Base-by-base conservation (phyloP, 2,113 vertebrate species). In the Microcebus tavaratra region DNA sequence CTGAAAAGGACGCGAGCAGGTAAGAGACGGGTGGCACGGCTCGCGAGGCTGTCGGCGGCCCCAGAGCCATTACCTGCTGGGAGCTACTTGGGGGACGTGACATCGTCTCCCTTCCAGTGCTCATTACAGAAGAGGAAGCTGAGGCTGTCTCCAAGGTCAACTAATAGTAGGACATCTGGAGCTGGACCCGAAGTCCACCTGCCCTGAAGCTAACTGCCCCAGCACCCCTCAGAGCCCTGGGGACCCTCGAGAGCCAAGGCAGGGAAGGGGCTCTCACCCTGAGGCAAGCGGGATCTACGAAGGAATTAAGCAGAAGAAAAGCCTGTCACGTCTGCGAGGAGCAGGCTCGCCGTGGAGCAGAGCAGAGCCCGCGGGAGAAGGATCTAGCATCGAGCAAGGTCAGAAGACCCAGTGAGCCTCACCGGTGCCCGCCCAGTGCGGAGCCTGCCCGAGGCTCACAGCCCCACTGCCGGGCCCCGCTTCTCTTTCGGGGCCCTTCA, bases 401-500 rank as follows among this genome's bases (percentile, higher is more conserved):
- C 18, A 81, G 92, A 55, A 94, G 27, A 45, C 6, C 48, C 11
- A 18, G 48, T 2, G 15, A 67, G 36, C 15, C 63, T 59, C 1
- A n/a, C 21, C 50, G n/a, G 4, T 1, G 0, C 12, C 25, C 83
- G 27, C 12, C 34, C 55, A 1, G 27, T 2, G 39, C 34, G 3
- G 3, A 31, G 21, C 79, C 21, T 36, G 36, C 6, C 18, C 25
- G 0, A 29, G 39, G 13, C 65, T 65, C 48, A 31, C 63, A 25
- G 50, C 61, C 42, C n/a, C 68, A 12, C 2, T 0, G 25, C 6
- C 0, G 48, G 14, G 21, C 29, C 2, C 55, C 2, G 23, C 6
- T 20, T 34, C 4, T 29, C 61, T 31, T 17, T 23, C 39, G 20
- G 9, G 21, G 8, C n/a, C 31, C 73, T 81, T 39, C 45, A 27